Evolutionary conservation across 2,888 invertebrate genomes (phyloP).

Genomic region (Omphaloscelis lunosa): DNA sequence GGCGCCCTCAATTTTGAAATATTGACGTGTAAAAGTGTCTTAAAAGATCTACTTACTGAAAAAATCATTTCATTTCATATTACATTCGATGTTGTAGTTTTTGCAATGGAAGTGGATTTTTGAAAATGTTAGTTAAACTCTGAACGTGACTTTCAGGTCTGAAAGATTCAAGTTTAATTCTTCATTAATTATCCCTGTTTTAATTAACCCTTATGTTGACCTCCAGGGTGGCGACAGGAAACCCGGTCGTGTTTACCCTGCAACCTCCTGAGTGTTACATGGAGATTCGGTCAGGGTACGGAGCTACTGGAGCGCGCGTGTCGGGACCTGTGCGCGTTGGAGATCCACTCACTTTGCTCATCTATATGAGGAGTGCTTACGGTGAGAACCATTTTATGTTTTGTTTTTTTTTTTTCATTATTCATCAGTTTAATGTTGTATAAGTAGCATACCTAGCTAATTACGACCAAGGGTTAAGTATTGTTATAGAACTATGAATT

Average conservation of each 20-base stretch:
- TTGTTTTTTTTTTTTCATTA: no score
- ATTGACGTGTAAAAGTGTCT: no score
- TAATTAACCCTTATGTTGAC: conserved; percentile 3
- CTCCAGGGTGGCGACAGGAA: conserved; percentile 97
- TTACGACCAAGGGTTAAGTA: neutral
- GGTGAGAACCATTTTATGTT: conserved; percentile 89
- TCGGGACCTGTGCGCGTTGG: conserved; percentile 97
- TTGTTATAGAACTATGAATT: neutral
- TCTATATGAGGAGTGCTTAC: conserved; percentile 98
- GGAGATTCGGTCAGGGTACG: conserved; percentile 98
- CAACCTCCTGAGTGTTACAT: conserved; percentile 98
- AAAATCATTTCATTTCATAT: no score
- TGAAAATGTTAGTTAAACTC: neutral
- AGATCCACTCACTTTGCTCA: conserved; percentile 97
- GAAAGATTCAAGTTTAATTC: neutral
- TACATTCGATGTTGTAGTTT: neutral
- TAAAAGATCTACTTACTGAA: no score
- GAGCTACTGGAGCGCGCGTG: conserved; percentile 95
- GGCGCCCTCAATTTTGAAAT: no score
- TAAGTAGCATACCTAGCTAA: neutral
- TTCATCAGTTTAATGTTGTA: neutral
- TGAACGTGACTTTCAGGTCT: neutral
- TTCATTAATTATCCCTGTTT: neutral
- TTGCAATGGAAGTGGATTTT: neutral
- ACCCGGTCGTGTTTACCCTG: conserved; percentile 97